Evolutionary conservation across 2,113 vertebrate genomes (phyloP), one percentile per base, ranked within the genome.

Genomic region (Actenoides lindsayi): DNA sequence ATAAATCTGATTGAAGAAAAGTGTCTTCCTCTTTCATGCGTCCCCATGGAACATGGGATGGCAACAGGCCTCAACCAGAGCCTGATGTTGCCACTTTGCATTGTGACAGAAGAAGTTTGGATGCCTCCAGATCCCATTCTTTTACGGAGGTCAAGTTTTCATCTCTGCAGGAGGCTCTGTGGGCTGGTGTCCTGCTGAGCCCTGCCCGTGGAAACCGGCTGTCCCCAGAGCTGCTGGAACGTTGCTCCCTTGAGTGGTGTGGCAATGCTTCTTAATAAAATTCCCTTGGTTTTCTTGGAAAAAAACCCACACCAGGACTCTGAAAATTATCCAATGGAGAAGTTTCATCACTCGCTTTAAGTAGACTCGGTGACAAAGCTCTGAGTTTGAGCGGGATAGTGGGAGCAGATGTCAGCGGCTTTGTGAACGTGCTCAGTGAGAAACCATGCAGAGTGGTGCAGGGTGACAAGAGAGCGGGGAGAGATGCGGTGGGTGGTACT

Each of bases 401-500:
- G 68, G 24, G 50, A 68, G 73, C 48, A 46, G 68, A 30, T 35
- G n/a, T 6, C 54, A 25, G 59, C 16, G 25, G 19, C 8, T 59
- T 50, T 1, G 5, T 33, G 82, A 50, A 11, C 0, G 4, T 4
- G 33, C 46, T 64, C 7, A 1, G 1, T 1, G n/a, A 46, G 39
- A 33, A 30, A 5, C 8, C 1, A 1, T 13, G 9, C 0, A 1
- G 56, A 37, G 46, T 23, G 42, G 44, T 35, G 28, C 14, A 11
- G 48, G 16, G 44, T 3, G 2, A 30, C 39, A 12, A 41, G 50
- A 1, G 4, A 31, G 42, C 6, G 1, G 67, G 50, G 24, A 33
- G n/a, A 18, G 63, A 11, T 0, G 3, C 1, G 6, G 21, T 7
- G 31, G 37, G 16, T 0, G 21, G 48, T 4, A 30, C 23, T 18